Evolutionary conservation across 64 coral and sea anemone genomes (phyloP).

Genomic region (Dendrophyllia cribrosa): DNA sequence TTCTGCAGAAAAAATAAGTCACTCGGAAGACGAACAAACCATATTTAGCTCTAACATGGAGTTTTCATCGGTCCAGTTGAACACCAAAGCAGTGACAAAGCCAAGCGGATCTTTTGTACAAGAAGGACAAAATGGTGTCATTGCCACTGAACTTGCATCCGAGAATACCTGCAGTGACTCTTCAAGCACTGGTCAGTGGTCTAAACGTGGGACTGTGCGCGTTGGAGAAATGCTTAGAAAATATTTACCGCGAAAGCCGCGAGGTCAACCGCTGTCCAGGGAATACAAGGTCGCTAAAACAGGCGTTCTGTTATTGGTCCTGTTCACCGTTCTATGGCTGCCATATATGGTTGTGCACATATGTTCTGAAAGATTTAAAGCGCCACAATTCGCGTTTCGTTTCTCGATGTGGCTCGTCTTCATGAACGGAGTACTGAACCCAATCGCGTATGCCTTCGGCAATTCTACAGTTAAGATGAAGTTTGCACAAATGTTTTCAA

Average conservation of each 20-base stretch:
- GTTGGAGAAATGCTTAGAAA: background rate
- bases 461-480: constrained; percentile 52
- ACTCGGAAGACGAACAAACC: background rate
- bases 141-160: background rate
- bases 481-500: constrained; percentile 15
- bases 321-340: constrained; percentile 82
- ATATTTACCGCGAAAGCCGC: background rate
- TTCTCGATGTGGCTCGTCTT: constrained; percentile 90
- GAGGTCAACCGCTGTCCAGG: constrained; percentile 27
- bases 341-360: constrained; percentile 89
- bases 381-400: constrained; percentile 47
- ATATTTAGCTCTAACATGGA: constrained; percentile 14
- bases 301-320: constrained; percentile 66
- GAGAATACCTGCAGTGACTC: background rate
- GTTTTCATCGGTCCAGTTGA: background rate
- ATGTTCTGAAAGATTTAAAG: constrained; percentile 56
- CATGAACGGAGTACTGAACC: constrained; percentile 86
- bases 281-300: constrained; percentile 91
- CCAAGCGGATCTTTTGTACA: background rate
- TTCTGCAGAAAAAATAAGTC: background rate
- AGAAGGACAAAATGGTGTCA: constrained; percentile 8
- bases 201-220: background rate
- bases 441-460: constrained; percentile 80
- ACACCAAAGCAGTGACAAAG: background rate
- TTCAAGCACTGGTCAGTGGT: background rate